Evolutionary conservation across 2,888 invertebrate genomes (phyloP), one percentile per base, ranked within the genome.

Genomic region (Agelastica alni): DNA sequence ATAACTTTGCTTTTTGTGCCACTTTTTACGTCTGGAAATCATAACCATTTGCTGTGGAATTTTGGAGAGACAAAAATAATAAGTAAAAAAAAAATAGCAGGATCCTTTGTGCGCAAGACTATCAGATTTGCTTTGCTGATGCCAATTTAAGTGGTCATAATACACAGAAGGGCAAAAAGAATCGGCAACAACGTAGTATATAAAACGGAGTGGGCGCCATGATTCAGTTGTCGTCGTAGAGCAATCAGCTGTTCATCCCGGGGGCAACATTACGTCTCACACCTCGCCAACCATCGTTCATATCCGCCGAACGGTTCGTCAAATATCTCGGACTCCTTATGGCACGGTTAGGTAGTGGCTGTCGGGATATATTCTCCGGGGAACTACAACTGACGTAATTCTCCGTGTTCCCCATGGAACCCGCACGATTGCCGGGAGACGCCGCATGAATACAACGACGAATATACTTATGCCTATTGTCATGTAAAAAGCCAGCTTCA

Each of bases 401-500:
- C 74, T 69, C 69, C 69, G 66, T 60, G 67, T 62, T 74, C 75
- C 73, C 74, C 52, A 57, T 64, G 69, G 75, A 68, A 65, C 64
- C 65, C 68, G 67, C 73, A 75, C 74, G 75, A 75, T 75, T 74
- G 75, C 71, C 70, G 70, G 64, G 72, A 73, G 73, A 74, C 72
- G 73, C 72, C 69, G 66, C 68, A 66, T 72, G 75, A 74, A 74
- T 75, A 73, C 74, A 65, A 65, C 65, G 67, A 64, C 68, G 65
- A 69, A 69, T 67, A 65, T 65, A 70, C 71, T 71, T 70, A 70
- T 64, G 66, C 63, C 68, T 61, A 70, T 69, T 71, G 72, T 71
- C 66, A 71, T 70, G 69, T 68, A 67, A 70, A 70, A 70, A 67
- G 55, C 39, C 22, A n/a, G 48, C 28, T 18, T 49, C 49, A 41